Conservation (phyloP, 2,113 vertebrate species). For the Varanus salvator region DNA sequence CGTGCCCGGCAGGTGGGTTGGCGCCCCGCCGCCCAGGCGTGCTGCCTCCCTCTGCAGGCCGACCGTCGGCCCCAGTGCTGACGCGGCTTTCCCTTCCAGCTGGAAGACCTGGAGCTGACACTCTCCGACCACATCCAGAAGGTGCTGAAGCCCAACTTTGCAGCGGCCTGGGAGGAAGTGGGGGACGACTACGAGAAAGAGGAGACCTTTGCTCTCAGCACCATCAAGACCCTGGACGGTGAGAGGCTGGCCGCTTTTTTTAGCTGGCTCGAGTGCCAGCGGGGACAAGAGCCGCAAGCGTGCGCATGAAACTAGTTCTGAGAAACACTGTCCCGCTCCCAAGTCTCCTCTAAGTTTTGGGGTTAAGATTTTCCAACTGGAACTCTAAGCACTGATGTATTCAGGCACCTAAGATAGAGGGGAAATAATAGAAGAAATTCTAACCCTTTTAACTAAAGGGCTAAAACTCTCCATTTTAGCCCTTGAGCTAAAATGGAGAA, state of each 20-base stretch:
- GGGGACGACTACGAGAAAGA: constrained; percentile 96
- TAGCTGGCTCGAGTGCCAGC: background rate
- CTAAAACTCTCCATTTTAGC: background rate
- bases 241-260: constrained; percentile 39
- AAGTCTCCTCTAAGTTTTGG: background rate
- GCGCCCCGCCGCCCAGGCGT: background rate
- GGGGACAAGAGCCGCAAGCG: background rate
- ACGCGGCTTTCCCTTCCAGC: constrained; percentile 67
- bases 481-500: background rate
- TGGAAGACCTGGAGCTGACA: constrained; percentile 94
- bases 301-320: background rate
- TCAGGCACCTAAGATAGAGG: background rate
- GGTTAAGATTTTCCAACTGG: too few relatives aligned
- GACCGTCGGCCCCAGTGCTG: background rate
- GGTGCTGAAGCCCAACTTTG: constrained; percentile 94
- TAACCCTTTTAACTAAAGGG: too few relatives aligned
- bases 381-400: too few relatives aligned
- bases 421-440: too few relatives aligned
- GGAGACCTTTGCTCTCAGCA: constrained; percentile 94
- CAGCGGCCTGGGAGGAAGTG: constrained; percentile 96
- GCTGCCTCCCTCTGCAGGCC: background rate
- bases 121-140: constrained; percentile 96
- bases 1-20: too few relatives aligned
- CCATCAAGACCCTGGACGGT: constrained; percentile 95
- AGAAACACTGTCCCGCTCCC: background rate